Base-by-base conservation (phyloP, 1,140 invertebrate genomes). In the Lepidurus couesii region DNA sequence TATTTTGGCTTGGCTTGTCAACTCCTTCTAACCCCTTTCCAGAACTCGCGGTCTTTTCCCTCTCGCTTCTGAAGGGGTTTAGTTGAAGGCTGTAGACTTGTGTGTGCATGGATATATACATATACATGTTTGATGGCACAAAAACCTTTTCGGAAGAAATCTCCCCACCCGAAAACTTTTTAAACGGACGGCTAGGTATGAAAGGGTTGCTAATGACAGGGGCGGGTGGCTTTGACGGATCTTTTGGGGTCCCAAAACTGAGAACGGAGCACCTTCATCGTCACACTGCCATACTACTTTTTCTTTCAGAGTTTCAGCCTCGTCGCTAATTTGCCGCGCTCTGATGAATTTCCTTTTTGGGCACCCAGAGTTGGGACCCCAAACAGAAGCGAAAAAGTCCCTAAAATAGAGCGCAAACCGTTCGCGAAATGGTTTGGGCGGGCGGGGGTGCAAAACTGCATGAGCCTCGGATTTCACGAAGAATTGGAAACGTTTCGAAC, bases 301-400 rank as follows among this genome's bases (percentile, higher is more conserved):
- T 21, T 65, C 53, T 7, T 65, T 65, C 53, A 21, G 34, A 34
- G 34, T 34, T 21, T 21, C 53, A n/a, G 21, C 21, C 53, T 21
- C 53, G 6, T 65, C 21, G 53, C 53, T 65, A 65, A 65, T 65
- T 65, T 65, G 53, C 53, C 53, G 53, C 53, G 53, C 53, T 65
- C 53, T 21, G 53, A 65, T 65, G 53, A 65, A 65, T 65, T 65
- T 16, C 13, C 21, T 34, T 34, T 34, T 34, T 34, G 26, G 26
- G 34, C 34, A 34, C 34, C 34, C 34, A 3, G 34, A 34, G 34
- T 34, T 34, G 34, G 34, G 34, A 3, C 34, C 34, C 34, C 34
- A 34, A 34, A 3, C 34, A 34, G 34, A 34, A 34, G 34, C 34
- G 34, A 34, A 34, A 34, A 4, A 34, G 34, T 34, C 34, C 34